Percentiles rank a stretch among this genome's conserved stretches.
These are phyloP conservation scores for Drosophila persimilis DNA, from an alignment of 1,140 invertebrate genomes.

Conservation along the genomic window DNA sequence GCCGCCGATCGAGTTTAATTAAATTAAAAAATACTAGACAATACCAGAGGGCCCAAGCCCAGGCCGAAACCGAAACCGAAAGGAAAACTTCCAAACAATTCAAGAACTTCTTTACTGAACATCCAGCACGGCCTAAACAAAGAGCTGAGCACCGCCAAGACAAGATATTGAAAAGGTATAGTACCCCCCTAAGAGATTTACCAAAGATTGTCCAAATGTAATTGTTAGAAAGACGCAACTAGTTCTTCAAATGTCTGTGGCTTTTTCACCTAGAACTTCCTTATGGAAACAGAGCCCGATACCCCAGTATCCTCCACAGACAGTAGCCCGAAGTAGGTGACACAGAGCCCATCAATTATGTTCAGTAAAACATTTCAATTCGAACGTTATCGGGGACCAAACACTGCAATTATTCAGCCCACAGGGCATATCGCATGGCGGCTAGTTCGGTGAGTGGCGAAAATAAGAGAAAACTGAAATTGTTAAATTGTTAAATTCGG, in stretches of 20 bases:
- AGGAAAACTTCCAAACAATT: slow-evolving; percentile 1
- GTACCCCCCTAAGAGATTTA: no score
- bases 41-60: neutral
- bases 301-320: neutral
- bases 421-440: slow-evolving; percentile 10
- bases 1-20: slow-evolving; percentile 55
- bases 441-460: neutral
- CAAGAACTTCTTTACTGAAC: neutral
- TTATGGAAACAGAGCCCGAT: no score
- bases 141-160: no score
- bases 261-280: neutral
- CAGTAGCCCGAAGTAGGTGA: slow-evolving; percentile 5
- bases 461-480: slow-evolving; percentile 37
- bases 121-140: neutral
- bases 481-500: slow-evolving; percentile 29
- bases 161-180: no score
- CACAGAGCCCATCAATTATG: slow-evolving; percentile 53
- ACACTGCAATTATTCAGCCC: slow-evolving; percentile 47
- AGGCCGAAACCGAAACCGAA: slow-evolving; percentile 2
- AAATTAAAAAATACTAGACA: slow-evolving; percentile 61
- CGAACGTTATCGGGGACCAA: slow-evolving; percentile 31
- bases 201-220: neutral
- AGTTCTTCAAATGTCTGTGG: no score
- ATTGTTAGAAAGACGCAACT: no score
- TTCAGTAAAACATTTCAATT: slow-evolving; percentile 42